phyloP scores from a whole-genome alignment of 2,888 invertebrate genomes.

The Synergus laeviventris region DNA sequence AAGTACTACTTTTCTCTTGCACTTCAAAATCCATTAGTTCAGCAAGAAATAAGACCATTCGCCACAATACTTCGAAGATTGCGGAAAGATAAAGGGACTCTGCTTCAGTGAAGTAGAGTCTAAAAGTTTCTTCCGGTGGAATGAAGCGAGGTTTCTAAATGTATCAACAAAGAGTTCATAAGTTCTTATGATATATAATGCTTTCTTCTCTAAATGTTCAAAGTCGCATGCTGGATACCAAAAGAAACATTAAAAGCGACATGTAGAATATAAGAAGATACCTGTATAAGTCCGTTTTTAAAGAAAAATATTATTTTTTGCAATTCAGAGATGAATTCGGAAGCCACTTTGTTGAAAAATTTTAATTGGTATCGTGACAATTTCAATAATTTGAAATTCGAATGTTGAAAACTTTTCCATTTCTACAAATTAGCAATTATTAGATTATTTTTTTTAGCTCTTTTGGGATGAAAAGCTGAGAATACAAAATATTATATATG shows the following conservation, averaged over 20 bases:
- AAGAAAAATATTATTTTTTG: background rate
- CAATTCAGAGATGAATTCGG: background rate
- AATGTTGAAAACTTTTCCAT: too few species aligned
- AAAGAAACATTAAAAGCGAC: background rate
- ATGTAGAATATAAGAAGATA: background rate
- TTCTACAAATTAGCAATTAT: too few species aligned
- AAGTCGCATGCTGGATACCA: background rate
- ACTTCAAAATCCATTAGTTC: conserved; percentile 39
- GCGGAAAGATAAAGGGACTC: conserved; percentile 35
- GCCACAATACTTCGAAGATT: conserved; percentile 28
- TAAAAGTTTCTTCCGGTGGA: conserved; percentile 27
- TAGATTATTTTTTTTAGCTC: too few species aligned
- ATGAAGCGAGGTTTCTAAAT: background rate
- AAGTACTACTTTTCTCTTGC: conserved; percentile 34
- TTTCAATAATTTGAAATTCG: too few species aligned
- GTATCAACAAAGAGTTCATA: conserved; percentile 20
- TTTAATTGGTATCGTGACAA: too few species aligned
- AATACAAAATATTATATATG: too few species aligned
- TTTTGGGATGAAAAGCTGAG: too few species aligned
- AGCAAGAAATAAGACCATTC: conserved; percentile 31
- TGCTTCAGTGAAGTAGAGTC: conserved; percentile 20
- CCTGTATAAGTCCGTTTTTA: background rate
- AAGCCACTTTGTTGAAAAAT: too few species aligned
- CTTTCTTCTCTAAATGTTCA: background rate
- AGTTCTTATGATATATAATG: conserved; percentile 27